These are phyloP conservation scores for Alca torda DNA, from an alignment of 2,797 vertebrate species.

Conservation along the genomic window DNA sequence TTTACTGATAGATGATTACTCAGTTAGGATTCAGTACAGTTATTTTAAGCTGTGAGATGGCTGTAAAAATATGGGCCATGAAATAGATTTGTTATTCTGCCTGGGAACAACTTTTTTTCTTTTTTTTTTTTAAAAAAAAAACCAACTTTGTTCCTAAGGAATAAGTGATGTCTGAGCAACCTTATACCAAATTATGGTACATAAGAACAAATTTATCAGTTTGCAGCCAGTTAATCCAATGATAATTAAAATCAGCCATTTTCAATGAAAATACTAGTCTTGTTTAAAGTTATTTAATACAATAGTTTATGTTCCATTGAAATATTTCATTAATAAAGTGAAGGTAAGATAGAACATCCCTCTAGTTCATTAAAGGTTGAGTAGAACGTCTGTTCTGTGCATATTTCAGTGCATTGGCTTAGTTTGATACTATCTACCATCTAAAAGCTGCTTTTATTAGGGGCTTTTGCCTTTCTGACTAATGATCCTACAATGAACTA, in stretches of 20 bases:
- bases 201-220: background rate
- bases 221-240: background rate
- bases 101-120: background rate
- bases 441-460: background rate
- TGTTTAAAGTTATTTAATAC: background rate
- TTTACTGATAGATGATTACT: background rate
- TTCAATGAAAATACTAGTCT: background rate
- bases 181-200: background rate
- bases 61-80: background rate
- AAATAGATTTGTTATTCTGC: background rate
- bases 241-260: background rate
- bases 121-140: background rate
- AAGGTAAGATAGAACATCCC: background rate
- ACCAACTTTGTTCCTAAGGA: background rate
- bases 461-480: background rate
- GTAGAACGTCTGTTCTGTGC: background rate
- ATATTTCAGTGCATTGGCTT: background rate
- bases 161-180: background rate
- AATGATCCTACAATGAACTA: background rate
- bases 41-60: background rate
- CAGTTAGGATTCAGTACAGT: background rate
- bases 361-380: background rate
- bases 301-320: background rate
- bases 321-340: background rate
- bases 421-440: background rate